Base-by-base conservation (phyloP, 2,888 invertebrate species). In the Trissolcus japonicus region DNA sequence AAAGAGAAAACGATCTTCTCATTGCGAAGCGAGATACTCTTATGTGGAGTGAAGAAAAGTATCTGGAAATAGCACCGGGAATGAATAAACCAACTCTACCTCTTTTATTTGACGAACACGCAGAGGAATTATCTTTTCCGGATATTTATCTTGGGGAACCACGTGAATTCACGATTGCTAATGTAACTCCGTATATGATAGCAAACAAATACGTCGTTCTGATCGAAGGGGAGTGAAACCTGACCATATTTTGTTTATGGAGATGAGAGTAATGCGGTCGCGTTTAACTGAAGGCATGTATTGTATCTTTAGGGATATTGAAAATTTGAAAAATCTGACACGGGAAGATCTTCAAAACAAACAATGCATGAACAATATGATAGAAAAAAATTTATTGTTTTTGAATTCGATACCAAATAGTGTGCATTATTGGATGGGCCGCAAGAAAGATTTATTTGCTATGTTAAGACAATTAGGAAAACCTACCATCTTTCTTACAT, bases 371-470 rank as follows among this genome's bases (percentile, higher is more conserved):
- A 40, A 72, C 14, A 57, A 25, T 35, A 84, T 84, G 78, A 68
- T 86, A 25, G 84, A 87, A 83, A 78, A 79, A 55, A 83, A 89
- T 69, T 80, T 88, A 14, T 84, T 87, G 25, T 89, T 88, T 82
- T 29, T 80, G 21, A 77, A 82, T 6, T 82, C 79, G 1, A 84
- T 89, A 57, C 88, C 87, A 79, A 88, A 88, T 83, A 88, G 87
- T 43, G 72, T 81, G 66, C 84, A 80, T 80, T 89, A 83, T 82
- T 88, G 89, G 89, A 46, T 82, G 43, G 71, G 82, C 57, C 71
- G 86, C 1, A 89, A 89, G 84, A 84, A 81, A 81, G 86, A 89
- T 80, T 79, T 89, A 54, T 89, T 89, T 65, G 87, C 88, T 13
- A 88, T 88, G 86, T 89, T 89, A 16, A 57, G 88, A 25, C 89